These are phyloP conservation scores for Drosophila acutilabella DNA, from an alignment of 2,888 invertebrate species.

Conservation along the genomic window DNA sequence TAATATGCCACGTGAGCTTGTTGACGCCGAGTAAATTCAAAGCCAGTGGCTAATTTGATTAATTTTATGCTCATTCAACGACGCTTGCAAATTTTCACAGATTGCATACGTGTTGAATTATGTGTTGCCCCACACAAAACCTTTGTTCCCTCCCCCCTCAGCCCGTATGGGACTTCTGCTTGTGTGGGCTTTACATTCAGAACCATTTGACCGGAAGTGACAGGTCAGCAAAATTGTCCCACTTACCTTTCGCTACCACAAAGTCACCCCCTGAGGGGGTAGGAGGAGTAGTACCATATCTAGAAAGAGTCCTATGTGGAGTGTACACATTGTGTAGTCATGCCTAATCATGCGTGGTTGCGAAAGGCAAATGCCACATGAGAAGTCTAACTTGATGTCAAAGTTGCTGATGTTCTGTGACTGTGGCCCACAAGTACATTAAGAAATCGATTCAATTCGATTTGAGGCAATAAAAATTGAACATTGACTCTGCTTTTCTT, in stretches of 20 bases:
- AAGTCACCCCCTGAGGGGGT: neutral
- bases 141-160: neutral
- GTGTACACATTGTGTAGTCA: conserved; percentile 19
- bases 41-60: conserved; percentile 71
- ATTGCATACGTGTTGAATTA: conserved; percentile 61
- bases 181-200: conserved; percentile 60
- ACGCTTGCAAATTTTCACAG: conserved; percentile 69
- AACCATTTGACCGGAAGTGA: conserved; percentile 78
- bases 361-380: conserved; percentile 67
- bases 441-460: conserved; percentile 73
- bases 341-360: conserved; percentile 74
- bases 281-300: neutral
- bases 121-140: conserved; percentile 3
- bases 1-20: conserved; percentile 53
- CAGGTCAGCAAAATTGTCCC: conserved; percentile 76
- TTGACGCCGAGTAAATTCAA: conserved; percentile 53
- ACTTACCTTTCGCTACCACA: conserved; percentile 57
- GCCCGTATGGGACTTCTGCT: conserved; percentile 48
- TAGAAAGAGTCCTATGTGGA: conserved; percentile 5
- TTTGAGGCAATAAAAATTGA: conserved; percentile 73
- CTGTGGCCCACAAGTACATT: conserved; percentile 59
- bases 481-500: conserved; percentile 60
- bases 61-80: conserved; percentile 71
- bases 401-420: conserved; percentile 16
- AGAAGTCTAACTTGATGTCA: conserved; percentile 44